Base-by-base conservation (phyloP, 1,140 invertebrate species). In the Neodiprion virginianus region DNA sequence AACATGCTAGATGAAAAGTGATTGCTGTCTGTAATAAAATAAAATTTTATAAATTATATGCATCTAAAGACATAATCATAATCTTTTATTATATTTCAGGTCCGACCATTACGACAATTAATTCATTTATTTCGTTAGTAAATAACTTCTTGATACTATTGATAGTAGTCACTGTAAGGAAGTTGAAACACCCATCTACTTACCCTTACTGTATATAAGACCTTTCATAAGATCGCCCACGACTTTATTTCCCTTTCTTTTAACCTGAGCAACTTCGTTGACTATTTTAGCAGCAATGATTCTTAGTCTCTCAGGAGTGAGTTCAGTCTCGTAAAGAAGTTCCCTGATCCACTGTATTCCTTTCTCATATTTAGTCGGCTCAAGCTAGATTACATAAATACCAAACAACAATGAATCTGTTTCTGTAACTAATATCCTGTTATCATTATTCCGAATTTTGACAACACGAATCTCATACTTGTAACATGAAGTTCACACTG, bases 301-400 rank as follows among this genome's bases (percentile, higher is more conserved):
- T 81, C 93, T 91, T 7, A 97, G 83, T 80, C 96, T 90, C 65
- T 96, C 93, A 23, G 90, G 88, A 7, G 91, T 93, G 72, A 97
- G 92, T 75, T 92, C 89, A 12, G 93, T 92, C 7, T 92, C 82
- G 78, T 93, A 95, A 10, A 97, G 84, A 1, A 97, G 85, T 78
- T 96, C 93, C 78, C 92, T 90, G 12, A 97, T 84, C 92, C 95
- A 96, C 69, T 92, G 87, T 1, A 97, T 91, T 1, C 94, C 93
- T 80, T 91, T 91, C 7, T 91, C 89, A 83, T 96, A 97, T 80
- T 96, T 94, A 53, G 90, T 87, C 11, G 93, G 90, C 86, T 96
- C 95, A 28, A 95, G 90, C 94, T 96, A 80, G 67, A 87, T 86
- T 72, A 66, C 67, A 75, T 74, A 77, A 71, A 48, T 11, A 10